A percentile compares a stretch with the other conserved stretches of the same genome.
Conservation (phyloP, 2,888 invertebrate species). For the Neoaliturus tenellus region DNA sequence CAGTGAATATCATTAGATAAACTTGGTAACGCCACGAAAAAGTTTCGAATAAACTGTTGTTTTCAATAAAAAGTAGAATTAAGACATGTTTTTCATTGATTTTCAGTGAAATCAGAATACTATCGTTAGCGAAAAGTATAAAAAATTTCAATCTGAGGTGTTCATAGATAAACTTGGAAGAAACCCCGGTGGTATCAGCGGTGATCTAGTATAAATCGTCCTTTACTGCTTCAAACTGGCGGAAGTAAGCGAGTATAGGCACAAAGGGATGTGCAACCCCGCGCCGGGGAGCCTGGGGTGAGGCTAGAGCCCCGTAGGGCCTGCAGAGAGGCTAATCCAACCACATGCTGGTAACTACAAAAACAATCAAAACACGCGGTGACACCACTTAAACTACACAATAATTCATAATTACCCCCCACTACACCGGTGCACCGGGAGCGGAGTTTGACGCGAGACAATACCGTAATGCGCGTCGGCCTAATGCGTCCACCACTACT, state of each 20-base stretch:
- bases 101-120: no score
- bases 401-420: conserved; percentile 5
- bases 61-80: no score
- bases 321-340: conserved; percentile 20
- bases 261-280: neutral
- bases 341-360: conserved; percentile 28
- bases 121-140: no score
- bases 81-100: no score
- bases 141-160: no score
- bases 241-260: conserved; percentile 35
- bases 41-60: no score
- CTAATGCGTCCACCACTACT: conserved; percentile 40
- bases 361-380: conserved; percentile 40
- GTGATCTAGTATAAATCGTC: conserved; percentile 22
- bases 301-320: neutral
- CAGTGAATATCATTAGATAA: no score
- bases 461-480: conserved; percentile 8
- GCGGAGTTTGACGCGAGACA: conserved; percentile 10
- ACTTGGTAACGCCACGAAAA: no score
- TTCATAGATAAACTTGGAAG: no score
- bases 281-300: neutral
- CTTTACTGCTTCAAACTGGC: neutral
- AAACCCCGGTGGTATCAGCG: neutral
- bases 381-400: conserved; percentile 35
- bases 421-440: neutral